These are phyloP conservation scores for Pempheris klunzingeri DNA, from an alignment of 2,797 vertebrate species.

Conservation along the genomic window DNA sequence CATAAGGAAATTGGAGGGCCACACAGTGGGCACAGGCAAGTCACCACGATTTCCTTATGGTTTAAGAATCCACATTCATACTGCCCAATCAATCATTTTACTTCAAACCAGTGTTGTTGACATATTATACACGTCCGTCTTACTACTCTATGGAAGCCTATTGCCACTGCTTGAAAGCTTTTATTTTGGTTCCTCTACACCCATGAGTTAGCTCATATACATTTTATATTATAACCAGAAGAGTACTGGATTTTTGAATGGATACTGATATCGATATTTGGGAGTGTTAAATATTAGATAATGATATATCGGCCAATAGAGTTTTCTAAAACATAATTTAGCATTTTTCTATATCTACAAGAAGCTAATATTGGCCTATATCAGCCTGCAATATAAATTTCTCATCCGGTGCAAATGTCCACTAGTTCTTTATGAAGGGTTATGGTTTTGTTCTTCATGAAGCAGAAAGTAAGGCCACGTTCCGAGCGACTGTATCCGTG, in stretches of 20 bases:
- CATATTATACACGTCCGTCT: not conserved
- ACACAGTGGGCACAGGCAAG: not conserved
- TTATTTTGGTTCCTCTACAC: not conserved
- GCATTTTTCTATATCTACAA: too few relatives aligned
- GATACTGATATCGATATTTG: not conserved
- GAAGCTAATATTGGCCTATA: not conserved
- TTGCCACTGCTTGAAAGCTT: not conserved
- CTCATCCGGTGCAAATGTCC: too few relatives aligned
- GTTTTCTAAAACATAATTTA: too few relatives aligned
- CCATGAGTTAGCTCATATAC: not conserved
- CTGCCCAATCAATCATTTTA: constrained; percentile 7
- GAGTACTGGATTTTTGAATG: not conserved
- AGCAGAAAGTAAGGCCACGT: too few relatives aligned
- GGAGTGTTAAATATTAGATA: too few relatives aligned
- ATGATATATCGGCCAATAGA: too few relatives aligned
- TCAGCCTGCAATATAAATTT: not conserved
- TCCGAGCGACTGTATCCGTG: too few relatives aligned
- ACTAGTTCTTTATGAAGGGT: too few relatives aligned
- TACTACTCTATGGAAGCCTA: not conserved
- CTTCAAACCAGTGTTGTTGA: not conserved
- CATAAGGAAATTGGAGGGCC: constrained; percentile 31
- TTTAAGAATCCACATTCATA: constrained; percentile 6
- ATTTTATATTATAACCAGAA: not conserved
- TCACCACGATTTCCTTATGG: constrained; percentile 11
- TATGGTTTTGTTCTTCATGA: too few relatives aligned